A percentile compares a stretch with the other conserved stretches of the same genome.
These are phyloP conservation scores for Struthidea cinerea DNA, from an alignment of 2,113 vertebrate genomes.

Conservation along the genomic window DNA sequence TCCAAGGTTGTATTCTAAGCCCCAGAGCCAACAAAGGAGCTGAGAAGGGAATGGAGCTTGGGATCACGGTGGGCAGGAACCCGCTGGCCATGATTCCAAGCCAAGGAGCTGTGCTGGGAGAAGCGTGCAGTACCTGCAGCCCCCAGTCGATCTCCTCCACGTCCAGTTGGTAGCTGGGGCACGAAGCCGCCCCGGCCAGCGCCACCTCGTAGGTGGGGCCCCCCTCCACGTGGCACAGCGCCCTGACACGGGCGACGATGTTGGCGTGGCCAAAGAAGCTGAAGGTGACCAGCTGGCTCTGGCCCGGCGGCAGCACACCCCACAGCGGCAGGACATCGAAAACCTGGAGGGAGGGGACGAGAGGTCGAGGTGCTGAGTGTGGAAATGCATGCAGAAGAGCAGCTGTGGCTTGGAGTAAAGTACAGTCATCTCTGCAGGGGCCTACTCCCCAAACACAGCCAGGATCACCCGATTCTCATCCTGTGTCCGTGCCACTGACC, in stretches of 20 bases:
- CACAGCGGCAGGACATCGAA: constrained; percentile 80
- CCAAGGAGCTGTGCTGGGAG: neutral
- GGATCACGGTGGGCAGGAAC: neutral
- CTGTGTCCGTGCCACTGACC: neutral
- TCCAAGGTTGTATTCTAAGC: no score
- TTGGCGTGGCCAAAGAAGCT: constrained; percentile 83
- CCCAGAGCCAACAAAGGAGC: neutral
- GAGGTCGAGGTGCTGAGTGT: accelerated
- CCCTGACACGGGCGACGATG: constrained; percentile 61
- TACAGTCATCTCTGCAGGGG: accelerated
- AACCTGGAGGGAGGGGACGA: constrained; percentile 68
- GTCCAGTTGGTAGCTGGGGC: constrained; percentile 76
- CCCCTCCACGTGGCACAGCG: constrained; percentile 79
- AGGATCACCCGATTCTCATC: neutral
- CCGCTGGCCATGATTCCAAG: neutral
- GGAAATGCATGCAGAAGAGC: neutral
- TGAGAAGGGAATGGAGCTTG: neutral
- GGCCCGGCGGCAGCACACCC: constrained; percentile 72
- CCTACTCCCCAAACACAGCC: neutral
- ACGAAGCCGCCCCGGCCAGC: constrained; percentile 78
- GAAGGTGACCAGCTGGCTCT: constrained; percentile 66
- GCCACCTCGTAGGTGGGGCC: constrained; percentile 80
- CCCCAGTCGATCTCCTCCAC: constrained; percentile 74
- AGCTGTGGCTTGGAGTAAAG: neutral
- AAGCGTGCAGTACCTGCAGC: constrained; percentile 70